Percentiles rank a stretch among this genome's conserved stretches.
Conservation (phyloP, 2,113 vertebrate genomes). For the Leptosomus discolor region DNA sequence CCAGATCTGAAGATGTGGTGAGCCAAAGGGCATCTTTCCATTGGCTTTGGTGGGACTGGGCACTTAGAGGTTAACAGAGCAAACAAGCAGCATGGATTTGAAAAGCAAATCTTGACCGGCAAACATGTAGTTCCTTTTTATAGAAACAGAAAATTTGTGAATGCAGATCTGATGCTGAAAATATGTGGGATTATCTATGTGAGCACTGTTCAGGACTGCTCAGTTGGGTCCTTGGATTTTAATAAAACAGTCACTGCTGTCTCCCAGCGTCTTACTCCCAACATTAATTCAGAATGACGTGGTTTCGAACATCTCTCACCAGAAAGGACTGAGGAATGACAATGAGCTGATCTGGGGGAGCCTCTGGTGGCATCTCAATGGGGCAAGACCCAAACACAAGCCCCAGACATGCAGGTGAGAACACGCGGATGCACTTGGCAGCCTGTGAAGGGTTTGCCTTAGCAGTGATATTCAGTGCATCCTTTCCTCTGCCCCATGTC, state of each 20-base stretch:
- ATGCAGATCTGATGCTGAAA: not conserved
- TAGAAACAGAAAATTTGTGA: not conserved
- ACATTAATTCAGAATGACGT: constrained; percentile 24
- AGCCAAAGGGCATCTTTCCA: not conserved
- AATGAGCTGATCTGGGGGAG: not conserved
- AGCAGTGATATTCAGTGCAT: no score
- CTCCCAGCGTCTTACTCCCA: not conserved
- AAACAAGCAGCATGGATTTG: not conserved
- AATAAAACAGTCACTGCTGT: constrained; percentile 51
- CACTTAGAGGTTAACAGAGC: not conserved
- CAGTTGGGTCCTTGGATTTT: constrained; percentile 44
- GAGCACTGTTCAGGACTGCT: constrained; percentile 1
- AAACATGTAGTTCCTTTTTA: not conserved
- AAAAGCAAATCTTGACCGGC: not conserved
- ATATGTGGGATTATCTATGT: not conserved
- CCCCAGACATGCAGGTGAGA: not conserved
- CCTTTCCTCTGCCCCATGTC: not conserved
- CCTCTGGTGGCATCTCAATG: not conserved
- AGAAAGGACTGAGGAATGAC: not conserved
- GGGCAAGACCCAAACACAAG: not conserved
- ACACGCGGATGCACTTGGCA: not conserved
- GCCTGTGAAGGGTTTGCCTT: not conserved
- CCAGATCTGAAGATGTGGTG: not conserved
- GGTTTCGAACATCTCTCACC: not conserved
- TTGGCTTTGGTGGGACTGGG: not conserved